Conservation (phyloP, 2,888 invertebrate genomes). For the Trisateles emortualis region DNA sequence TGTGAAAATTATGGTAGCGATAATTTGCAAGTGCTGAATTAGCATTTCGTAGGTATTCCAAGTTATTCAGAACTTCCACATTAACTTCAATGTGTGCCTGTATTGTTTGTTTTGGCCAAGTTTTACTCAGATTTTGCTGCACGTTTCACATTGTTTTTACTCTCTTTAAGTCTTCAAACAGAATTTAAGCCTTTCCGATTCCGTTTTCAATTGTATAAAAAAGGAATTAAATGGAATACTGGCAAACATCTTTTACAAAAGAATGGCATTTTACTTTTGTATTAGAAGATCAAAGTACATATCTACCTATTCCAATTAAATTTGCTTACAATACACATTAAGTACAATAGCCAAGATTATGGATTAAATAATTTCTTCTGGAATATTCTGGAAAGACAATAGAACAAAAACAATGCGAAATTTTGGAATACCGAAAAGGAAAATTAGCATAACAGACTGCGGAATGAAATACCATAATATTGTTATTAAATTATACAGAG, state of each 20-base stretch:
- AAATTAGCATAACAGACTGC: neutral
- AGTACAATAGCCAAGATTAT: neutral
- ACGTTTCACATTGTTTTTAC: slow-evolving; percentile 23
- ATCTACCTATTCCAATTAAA: neutral
- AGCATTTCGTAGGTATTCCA: slow-evolving; percentile 21
- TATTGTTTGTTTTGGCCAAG: slow-evolving; percentile 16
- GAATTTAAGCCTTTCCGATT: slow-evolving; percentile 14
- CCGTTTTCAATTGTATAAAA: slow-evolving; percentile 11
- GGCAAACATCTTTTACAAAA: neutral
- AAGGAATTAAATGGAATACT: slow-evolving; percentile 1
- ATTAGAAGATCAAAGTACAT: too few species aligned
- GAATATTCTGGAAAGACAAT: neutral
- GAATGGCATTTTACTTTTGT: too few species aligned
- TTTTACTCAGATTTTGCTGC: slow-evolving; percentile 24
- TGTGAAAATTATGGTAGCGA: slow-evolving; percentile 44
- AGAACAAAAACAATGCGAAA: neutral
- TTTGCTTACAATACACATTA: neutral
- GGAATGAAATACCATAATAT: neutral
- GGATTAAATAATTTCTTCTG: neutral
- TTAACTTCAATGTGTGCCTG: slow-evolving; percentile 12
- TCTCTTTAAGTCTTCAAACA: slow-evolving; percentile 20
- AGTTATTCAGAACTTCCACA: slow-evolving; percentile 13
- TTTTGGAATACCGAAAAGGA: neutral
- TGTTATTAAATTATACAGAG: neutral
- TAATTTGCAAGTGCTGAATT: slow-evolving; percentile 46